phyloP scores from a whole-genome alignment of 2,797 vertebrate genomes.

The Vespertilio murinus region DNA sequence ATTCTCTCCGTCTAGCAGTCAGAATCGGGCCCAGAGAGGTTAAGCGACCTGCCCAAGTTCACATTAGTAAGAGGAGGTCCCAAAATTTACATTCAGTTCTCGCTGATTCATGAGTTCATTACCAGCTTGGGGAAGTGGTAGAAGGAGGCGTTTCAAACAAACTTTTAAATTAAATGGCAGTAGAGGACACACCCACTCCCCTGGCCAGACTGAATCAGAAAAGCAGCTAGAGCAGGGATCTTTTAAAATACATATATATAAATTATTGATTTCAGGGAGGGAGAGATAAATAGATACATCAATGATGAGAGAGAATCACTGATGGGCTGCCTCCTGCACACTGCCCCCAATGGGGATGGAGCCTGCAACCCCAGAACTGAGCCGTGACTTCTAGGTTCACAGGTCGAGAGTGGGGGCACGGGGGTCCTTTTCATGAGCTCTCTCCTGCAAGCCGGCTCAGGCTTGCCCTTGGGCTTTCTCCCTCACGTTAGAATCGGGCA shows the following conservation, averaged over 20 bases:
- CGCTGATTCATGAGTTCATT: neutral
- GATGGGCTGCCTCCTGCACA: too few relatives aligned
- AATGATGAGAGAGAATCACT: too few relatives aligned
- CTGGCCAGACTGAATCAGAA: neutral
- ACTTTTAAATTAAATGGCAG: neutral
- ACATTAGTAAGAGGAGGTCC: neutral
- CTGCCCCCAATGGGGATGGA: too few relatives aligned
- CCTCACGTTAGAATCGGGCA: neutral
- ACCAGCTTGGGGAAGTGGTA: neutral
- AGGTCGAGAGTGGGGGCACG: too few relatives aligned
- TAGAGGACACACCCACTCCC: neutral
- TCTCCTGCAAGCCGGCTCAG: fast-evolving
- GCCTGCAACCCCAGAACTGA: too few relatives aligned
- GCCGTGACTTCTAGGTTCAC: too few relatives aligned
- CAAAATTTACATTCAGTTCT: neutral
- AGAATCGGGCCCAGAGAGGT: neutral
- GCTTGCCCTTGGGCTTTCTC: neutral
- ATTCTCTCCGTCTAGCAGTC: neutral
- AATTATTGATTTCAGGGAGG: too few relatives aligned
- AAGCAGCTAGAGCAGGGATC: fast-evolving
- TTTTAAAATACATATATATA: neutral
- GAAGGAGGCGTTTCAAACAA: neutral
- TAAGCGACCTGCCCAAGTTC: too few relatives aligned
- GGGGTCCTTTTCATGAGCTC: neutral
- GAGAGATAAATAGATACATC: too few relatives aligned